Base-by-base conservation (phyloP, 2,797 vertebrate species). In the Hypotaenidia okinawae region DNA sequence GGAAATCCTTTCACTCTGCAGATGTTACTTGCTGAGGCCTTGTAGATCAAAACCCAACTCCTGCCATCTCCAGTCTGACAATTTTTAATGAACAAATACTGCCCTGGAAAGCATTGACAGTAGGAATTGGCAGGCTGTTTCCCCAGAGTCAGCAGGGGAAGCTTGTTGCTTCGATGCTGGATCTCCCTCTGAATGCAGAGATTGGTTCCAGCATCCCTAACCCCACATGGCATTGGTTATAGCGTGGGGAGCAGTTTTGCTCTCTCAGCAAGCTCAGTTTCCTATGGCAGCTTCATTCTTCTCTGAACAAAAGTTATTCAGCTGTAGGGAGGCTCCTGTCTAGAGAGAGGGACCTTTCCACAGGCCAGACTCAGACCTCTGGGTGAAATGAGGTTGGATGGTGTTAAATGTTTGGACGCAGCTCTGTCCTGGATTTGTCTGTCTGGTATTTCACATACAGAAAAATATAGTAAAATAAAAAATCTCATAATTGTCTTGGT, bases 11-110 rank as follows among this genome's bases (percentile, higher is more conserved):
- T 94, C 85, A 55, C 37, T 13, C 12, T 75, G 80, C 80, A 94
- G 94, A 86, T 92, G 87, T 94, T 93, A 5, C 55, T 95, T 75
- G 82, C 92, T 89, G 84, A 87, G 74, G 51, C 57, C 82, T 54
- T 70, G 54, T 77, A 90, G 94, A 93, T 95, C 94, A 94, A 94
- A 96, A 67, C 69, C 70, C 57, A 37, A 0, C 73, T 92, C 88
- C 86, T 10, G 13, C 78, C 67, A 82, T 77, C 67, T 80, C 67
- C 63, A 84, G 70, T 27, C 28, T 76, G 6, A 18, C 58, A 28
- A 21, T 43, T 83, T 76, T 84, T 76, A 72, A 68, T 57, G 63
- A 74, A 70, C 39, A 70, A 70, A 75, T 88, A 8, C 67, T 3
- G 13, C 74, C 74, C 68, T 86, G 70, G 59, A 69, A 83, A 74